Percentiles rank a stretch among this genome's conserved stretches.
Conservation (phyloP, 2,113 vertebrate genomes). For the Odobenus rosmarus region DNA sequence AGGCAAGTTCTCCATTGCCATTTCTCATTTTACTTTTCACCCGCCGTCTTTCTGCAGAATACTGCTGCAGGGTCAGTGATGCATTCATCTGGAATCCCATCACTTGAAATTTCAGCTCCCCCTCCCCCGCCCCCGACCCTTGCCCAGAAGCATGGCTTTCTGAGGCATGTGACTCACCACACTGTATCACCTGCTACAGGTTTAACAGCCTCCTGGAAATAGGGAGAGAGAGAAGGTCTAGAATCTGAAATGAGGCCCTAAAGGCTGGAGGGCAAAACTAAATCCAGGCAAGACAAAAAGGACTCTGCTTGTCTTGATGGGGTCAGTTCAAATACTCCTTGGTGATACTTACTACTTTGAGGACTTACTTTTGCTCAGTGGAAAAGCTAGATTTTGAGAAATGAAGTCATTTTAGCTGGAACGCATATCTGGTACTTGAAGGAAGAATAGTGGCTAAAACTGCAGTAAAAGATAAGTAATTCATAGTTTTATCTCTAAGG, state of each 20-base stretch:
- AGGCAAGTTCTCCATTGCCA: background rate
- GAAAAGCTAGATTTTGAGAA: slow-evolving; percentile 42
- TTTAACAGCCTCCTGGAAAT: slow-evolving; percentile 32
- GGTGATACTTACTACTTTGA: background rate
- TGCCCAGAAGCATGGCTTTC: background rate
- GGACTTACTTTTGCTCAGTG: slow-evolving; percentile 1
- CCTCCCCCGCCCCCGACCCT: background rate
- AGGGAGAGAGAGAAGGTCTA: background rate
- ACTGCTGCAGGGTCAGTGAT: background rate
- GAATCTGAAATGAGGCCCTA: background rate
- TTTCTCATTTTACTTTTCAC: background rate
- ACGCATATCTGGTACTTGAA: background rate
- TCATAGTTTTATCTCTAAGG: slow-evolving; percentile 9
- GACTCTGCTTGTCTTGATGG: background rate
- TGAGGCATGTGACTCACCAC: background rate
- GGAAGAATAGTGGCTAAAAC: background rate
- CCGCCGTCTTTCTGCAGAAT: background rate
- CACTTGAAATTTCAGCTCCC: background rate
- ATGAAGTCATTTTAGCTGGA: slow-evolving; percentile 23
- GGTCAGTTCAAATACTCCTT: slow-evolving; percentile 21
- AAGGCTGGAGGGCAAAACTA: slow-evolving; percentile 34
- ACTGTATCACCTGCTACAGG: background rate
- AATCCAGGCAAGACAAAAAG: slow-evolving; percentile 20
- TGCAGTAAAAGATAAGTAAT: slow-evolving; percentile 27
- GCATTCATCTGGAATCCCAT: background rate